Base-by-base conservation (phyloP, 2,888 invertebrate species). In the Flabesymbios commensalis region DNA sequence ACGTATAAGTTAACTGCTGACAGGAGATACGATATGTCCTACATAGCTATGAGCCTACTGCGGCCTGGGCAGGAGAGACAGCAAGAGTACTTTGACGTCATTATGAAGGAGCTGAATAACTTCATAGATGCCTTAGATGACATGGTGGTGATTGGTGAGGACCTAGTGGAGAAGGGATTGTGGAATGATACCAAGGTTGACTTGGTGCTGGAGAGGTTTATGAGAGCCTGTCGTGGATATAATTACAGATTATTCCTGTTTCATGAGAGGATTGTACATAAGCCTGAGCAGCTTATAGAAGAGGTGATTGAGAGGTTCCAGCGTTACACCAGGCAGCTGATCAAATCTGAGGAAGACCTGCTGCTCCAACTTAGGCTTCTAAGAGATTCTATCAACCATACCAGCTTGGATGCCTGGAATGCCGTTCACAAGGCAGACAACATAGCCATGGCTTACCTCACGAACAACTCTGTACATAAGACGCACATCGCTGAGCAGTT, bases 1-100 rank as follows among this genome's bases (percentile, higher is more conserved):
- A 52, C 5, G 2, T 62, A 22, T 48, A 4, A 24, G n/a, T 29
- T 28, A 22, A 49, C 59, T 24, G 7, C 22, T 1, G 33, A 59
- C 32, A 31, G 59, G 19, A 43, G 59, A 41, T 63, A 63, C 43
- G 63, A 63, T 31, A 4, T 49, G 33, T 14, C 49, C 3, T 63
- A 48, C 22, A 55, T 59, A 1, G 10, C 54, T 5, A 3, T 49
- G 1, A 29, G 47, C 3, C 42, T 64, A 1, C 49, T 61, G 39
- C 33, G 26, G 4, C 14, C 19, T 17, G 33, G 4, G 10, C 22
- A 26, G 4, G 33, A 59, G 19, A 22, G n/a, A 2, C 24, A 56
- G 14, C 14, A 26, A 14, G 3, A 32, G 4, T n/a, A 54, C 19
- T 31, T 29, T 7, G 28, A 19, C 14, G 17, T 19, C n/a, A 10